These are phyloP conservation scores for Heliocidaris tuberculata DNA, from an alignment of 35 echinoderm and acorn worm species.

Conservation along the genomic window DNA sequence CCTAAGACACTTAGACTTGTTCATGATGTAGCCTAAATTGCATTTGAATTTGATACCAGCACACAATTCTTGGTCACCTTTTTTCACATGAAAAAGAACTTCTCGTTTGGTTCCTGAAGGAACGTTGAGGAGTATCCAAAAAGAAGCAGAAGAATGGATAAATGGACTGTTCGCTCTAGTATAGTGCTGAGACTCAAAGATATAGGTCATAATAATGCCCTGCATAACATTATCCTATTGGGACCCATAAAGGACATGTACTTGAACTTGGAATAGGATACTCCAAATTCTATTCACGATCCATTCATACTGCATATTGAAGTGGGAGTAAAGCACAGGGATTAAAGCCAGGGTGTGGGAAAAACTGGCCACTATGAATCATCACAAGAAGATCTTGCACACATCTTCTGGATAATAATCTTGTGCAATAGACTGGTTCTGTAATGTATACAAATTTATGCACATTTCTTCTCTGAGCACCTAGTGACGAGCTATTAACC, in stretches of 20 bases:
- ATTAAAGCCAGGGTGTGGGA: neutral
- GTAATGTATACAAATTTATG: too few species aligned
- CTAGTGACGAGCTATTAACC: too few species aligned
- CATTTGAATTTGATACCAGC: too few species aligned
- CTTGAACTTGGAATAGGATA: neutral
- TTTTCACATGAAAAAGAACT: too few species aligned
- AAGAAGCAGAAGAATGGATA: too few species aligned
- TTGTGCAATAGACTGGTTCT: neutral
- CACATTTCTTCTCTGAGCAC: too few species aligned
- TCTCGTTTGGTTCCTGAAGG: neutral
- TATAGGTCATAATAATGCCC: neutral
- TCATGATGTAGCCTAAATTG: too few species aligned
- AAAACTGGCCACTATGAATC: neutral
- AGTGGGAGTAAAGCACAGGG: neutral
- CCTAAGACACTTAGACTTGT: too few species aligned
- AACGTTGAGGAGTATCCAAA: neutral
- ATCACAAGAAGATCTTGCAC: neutral
- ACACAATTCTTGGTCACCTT: too few species aligned
- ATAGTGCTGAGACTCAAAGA: neutral
- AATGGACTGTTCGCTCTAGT: neutral
- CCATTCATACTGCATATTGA: neutral
- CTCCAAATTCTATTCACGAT: neutral
- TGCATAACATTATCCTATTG: neutral
- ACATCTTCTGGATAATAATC: neutral
- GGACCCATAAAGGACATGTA: neutral